Conservation (phyloP, 2,113 vertebrate genomes). For the Myrmecophaga tridactyla region DNA sequence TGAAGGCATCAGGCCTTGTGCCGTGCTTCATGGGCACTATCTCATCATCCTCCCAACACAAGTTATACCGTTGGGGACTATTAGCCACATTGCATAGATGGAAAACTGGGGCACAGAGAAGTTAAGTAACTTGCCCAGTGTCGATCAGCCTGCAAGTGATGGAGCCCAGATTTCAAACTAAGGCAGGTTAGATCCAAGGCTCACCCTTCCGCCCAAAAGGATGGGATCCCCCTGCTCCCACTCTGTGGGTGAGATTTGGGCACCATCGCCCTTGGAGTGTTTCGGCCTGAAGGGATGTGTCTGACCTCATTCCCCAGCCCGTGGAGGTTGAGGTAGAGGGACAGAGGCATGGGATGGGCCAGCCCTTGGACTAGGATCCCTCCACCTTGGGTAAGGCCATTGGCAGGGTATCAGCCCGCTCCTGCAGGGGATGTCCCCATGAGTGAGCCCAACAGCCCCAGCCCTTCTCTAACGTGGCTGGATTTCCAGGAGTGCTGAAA, state of each 20-base stretch:
- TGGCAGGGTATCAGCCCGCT: neutral
- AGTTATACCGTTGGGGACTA: neutral
- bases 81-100: neutral
- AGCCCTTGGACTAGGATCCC: neutral
- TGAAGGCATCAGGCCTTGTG: neutral
- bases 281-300: too few species aligned
- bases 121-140: neutral
- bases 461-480: neutral
- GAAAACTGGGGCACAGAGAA: neutral
- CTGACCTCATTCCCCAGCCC: neutral
- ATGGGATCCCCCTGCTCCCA: accelerated
- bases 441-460: neutral
- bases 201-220: neutral
- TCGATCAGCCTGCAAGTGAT: neutral
- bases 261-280: neutral
- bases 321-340: neutral
- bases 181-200: too few species aligned
- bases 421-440: neutral
- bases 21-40: neutral
- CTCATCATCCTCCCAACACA: neutral
- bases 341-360: neutral
- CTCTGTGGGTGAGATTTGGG: neutral
- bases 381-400: neutral
- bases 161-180: neutral
- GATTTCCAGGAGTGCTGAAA: neutral